Evolutionary conservation across 2,888 invertebrate genomes (phyloP).

Genomic region (Anagyrus pseudococci): DNA sequence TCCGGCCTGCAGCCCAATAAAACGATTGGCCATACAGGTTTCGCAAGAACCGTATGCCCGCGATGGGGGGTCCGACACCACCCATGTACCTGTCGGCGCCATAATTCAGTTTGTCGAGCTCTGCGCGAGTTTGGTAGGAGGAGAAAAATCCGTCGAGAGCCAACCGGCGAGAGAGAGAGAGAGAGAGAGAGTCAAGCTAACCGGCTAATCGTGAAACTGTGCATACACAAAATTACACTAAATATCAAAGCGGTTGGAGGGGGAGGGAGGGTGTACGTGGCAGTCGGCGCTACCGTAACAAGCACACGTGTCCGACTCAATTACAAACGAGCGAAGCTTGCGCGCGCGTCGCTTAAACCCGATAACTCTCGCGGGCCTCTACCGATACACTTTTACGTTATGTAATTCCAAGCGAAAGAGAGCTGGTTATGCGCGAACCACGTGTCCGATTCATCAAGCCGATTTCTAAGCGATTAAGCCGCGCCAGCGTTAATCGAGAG

Average conservation of each 20-base stretch:
- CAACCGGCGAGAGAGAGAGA: not conserved
- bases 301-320: not conserved
- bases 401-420: not conserved
- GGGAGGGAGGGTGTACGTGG: not conserved
- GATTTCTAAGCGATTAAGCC: not conserved
- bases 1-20: not conserved
- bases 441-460: not conserved
- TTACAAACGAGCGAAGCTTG: not conserved
- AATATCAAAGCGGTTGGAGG: not conserved
- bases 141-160: not conserved
- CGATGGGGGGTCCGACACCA: constrained; percentile 36
- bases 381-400: not conserved
- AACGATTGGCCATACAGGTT: not conserved
- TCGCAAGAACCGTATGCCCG: constrained; percentile 7
- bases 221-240: constrained; percentile 4
- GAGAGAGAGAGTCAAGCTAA: not conserved
- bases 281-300: not conserved
- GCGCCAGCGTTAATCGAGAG: too few relatives aligned
- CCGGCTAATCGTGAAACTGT: constrained; percentile 19
- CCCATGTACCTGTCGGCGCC: constrained; percentile 36
- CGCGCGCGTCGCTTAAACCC: too few relatives aligned
- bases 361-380: too few relatives aligned
- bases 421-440: not conserved
- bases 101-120: constrained; percentile 28
- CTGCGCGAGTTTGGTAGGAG: not conserved